Conservation (phyloP, 1,140 invertebrate species). For the Euglossa dilemma region DNA sequence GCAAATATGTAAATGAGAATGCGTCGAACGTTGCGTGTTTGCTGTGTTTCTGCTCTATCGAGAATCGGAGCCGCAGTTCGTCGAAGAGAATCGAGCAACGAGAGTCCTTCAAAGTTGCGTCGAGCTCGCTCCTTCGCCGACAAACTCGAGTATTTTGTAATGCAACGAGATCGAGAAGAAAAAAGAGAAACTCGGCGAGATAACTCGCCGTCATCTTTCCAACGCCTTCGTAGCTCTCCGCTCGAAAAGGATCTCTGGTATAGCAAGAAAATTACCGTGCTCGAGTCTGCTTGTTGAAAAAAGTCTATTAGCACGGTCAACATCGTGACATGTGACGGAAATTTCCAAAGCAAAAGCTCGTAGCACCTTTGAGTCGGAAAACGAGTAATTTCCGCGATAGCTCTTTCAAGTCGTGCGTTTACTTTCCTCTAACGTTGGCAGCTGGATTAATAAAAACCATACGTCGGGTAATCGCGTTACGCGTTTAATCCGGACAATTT, state of each 20-base stretch:
- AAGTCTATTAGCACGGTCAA: conserved; percentile 6
- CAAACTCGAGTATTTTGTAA: no score
- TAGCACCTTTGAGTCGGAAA: conserved; percentile 1
- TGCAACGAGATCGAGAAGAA: no score
- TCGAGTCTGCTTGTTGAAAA: background rate
- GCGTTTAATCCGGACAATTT: background rate
- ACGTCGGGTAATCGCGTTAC: background rate
- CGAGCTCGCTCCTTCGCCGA: no score
- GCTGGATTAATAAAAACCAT: background rate
- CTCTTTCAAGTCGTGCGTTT: background rate
- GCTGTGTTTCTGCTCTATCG: no score
- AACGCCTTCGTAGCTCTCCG: background rate
- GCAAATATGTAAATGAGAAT: no score
- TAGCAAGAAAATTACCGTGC: no score
- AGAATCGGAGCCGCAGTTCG: no score
- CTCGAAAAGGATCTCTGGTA: no score
- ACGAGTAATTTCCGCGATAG: conserved; percentile 28
- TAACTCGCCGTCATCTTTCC: background rate
- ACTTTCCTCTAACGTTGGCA: background rate
- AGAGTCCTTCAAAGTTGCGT: no score
- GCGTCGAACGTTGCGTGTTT: no score
- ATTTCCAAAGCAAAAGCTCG: background rate
- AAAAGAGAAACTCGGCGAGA: no score
- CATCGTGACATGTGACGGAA: background rate
- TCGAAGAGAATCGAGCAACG: no score